Base-by-base conservation (phyloP, 2,888 invertebrate species). In the Epinotia bilunana region DNA sequence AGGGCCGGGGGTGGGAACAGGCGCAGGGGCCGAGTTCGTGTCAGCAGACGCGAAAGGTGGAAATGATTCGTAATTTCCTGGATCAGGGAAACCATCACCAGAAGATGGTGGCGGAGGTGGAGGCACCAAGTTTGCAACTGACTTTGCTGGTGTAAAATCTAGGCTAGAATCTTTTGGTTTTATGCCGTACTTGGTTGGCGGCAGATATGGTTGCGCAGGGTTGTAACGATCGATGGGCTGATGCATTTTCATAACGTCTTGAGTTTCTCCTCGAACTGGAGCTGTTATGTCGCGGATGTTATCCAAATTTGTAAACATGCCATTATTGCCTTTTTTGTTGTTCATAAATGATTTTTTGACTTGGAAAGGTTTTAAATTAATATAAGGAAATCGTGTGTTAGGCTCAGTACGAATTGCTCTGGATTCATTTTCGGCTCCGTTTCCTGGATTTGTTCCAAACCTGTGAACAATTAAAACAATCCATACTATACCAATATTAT, bases 201-300 rank as follows among this genome's bases (percentile, higher is more conserved):
- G 93, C 75, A 94, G 85, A 81, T 94, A 93, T 1, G 94, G 92
- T 78, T 94, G 93, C 4, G 94, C 94, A n/a, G 94, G 92, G 81
- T 94, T 94, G 78, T 92, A 94, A 20, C 94, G 87, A 77, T 94
- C 94, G 69, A 93, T 84, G 6, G 87, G 87, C 69, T 88, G 87
- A 57, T 83, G 84, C 78, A 82, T 78, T 20, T 83, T 78, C 23
- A 79, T 82, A 2, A 87, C 79, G 72, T 94, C 93, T 80, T 94
- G 90, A 53, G 90, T 91, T 83, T 94, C 94, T 6, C 94, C 94
- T 79, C 93, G 84, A 3, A 92, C 88, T 2, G 94, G 94, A 78
- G 88, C 83, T 77, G 86, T 87, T 20, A 91, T 80, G 12, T 91
- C 90, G 55, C 86, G 84, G 73, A 92, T 91, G 74, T 90, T 88